Evolutionary conservation across 2,113 vertebrate genomes (phyloP).

Genomic region (Pseudolaguvia tuberculata): DNA sequence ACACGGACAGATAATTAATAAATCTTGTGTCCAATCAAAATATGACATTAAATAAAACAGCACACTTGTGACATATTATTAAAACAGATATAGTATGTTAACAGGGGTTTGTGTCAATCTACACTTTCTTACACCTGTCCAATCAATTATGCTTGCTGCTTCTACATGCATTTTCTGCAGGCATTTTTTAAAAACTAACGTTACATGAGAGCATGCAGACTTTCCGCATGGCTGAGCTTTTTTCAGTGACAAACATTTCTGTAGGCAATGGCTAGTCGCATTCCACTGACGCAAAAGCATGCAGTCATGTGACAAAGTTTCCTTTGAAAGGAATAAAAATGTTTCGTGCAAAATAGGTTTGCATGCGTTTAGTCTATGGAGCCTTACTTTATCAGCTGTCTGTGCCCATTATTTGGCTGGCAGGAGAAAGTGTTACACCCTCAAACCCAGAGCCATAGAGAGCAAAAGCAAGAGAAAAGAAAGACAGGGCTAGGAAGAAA

Average conservation of each 20-base stretch:
- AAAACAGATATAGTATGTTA: background rate
- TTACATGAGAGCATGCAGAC: background rate
- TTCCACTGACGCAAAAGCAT: slow-evolving; percentile 24
- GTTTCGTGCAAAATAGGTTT: slow-evolving; percentile 58
- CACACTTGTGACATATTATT: background rate
- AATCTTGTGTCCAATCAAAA: background rate
- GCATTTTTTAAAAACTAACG: background rate
- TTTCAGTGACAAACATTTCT: background rate
- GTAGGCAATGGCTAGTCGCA: background rate
- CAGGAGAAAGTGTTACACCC: slow-evolving; percentile 84
- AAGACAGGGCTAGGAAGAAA: slow-evolving; percentile 26
- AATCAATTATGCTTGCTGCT: background rate
- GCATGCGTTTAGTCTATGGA: slow-evolving; percentile 59
- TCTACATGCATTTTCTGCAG: background rate
- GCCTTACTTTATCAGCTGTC: slow-evolving; percentile 77
- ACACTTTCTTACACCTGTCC: background rate
- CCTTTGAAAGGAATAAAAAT: background rate
- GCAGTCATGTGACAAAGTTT: slow-evolving; percentile 34
- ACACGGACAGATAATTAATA: background rate
- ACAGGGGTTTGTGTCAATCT: background rate
- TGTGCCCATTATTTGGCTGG: slow-evolving; percentile 77
- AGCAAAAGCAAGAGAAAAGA: slow-evolving; percentile 67
- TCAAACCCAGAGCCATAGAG: slow-evolving; percentile 87
- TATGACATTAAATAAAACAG: background rate
- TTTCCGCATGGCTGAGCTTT: background rate